A percentile compares a stretch with the other conserved stretches of the same genome.
These are phyloP conservation scores for Sandelia bainsii DNA, from an alignment of 2,797 vertebrate genomes.

Conservation along the genomic window DNA sequence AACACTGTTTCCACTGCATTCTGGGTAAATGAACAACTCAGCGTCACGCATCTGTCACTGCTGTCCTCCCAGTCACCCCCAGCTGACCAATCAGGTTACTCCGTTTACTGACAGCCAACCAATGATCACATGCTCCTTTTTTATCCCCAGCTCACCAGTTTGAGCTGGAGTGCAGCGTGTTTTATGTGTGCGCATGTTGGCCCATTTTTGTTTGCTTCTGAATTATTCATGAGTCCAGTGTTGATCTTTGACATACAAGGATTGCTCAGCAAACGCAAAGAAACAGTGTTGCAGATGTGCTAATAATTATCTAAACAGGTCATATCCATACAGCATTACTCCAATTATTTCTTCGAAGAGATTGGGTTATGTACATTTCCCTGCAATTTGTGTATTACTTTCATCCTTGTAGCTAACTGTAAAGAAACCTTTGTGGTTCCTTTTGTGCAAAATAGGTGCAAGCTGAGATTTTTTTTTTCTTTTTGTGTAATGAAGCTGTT, in stretches of 20 bases:
- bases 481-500: conserved; percentile 53
- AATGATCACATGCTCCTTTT: conserved; percentile 43
- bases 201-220: conserved; percentile 60
- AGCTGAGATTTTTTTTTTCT: conserved; percentile 39
- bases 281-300: conserved; percentile 48
- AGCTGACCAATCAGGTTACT: conserved; percentile 66
- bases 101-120: conserved; percentile 44
- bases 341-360: conserved; percentile 9
- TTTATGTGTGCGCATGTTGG: conserved; percentile 30
- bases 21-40: conserved; percentile 80
- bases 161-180: conserved; percentile 25
- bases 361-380: conserved; percentile 31
- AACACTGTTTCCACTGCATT: conserved; percentile 74
- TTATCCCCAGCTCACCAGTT: conserved; percentile 58
- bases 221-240: conserved; percentile 69
- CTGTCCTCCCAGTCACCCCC: conserved; percentile 81
- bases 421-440: conserved; percentile 34
- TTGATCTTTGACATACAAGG: conserved; percentile 56
- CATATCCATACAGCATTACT: conserved; percentile 10
- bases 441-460: conserved; percentile 24
- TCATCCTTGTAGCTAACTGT: conserved; percentile 26
- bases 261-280: conserved; percentile 60
- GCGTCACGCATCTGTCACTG: conserved; percentile 72
- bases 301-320: conserved; percentile 31
- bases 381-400: conserved; percentile 14